Percentiles rank a stretch among this genome's conserved stretches.
phyloP scores from a whole-genome alignment of 2,888 invertebrate species.

The Lithophane ornitopus region DNA sequence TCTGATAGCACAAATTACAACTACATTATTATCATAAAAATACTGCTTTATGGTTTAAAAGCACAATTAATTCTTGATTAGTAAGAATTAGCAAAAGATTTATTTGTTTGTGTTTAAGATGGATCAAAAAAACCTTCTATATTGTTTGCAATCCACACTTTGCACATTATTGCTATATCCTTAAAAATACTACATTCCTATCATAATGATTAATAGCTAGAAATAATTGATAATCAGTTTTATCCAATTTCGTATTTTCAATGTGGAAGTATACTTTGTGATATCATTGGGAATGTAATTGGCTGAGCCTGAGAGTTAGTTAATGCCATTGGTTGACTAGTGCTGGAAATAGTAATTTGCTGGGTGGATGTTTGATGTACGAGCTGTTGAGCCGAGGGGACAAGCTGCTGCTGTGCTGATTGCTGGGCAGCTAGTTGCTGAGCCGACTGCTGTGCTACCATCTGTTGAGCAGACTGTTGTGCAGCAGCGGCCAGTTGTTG shows the following conservation, averaged over 20 bases:
- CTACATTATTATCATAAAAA: constrained; percentile 49
- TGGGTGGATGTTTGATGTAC: constrained; percentile 88
- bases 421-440: constrained; percentile 85
- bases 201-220: constrained; percentile 6
- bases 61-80: constrained; percentile 18
- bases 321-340: constrained; percentile 87
- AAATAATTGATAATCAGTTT: constrained; percentile 26
- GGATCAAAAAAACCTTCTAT: constrained; percentile 1
- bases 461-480: constrained; percentile 79
- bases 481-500: constrained; percentile 80
- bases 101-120: background rate
- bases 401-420: constrained; percentile 85
- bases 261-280: constrained; percentile 88
- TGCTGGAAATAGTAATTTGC: constrained; percentile 87
- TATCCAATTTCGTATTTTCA: constrained; percentile 59
- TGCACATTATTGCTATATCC: constrained; percentile 29
- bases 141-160: constrained; percentile 4
- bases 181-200: constrained; percentile 42
- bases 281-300: constrained; percentile 88
- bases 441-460: constrained; percentile 81
- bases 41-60: constrained; percentile 39
- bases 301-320: constrained; percentile 87
- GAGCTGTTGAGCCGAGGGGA: constrained; percentile 83
- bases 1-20: constrained; percentile 11
- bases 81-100: constrained; percentile 8